Evolutionary conservation across 2,113 vertebrate genomes (phyloP), one percentile per base, ranked within the genome.

Genomic region (Motacilla tschutschensis): DNA sequence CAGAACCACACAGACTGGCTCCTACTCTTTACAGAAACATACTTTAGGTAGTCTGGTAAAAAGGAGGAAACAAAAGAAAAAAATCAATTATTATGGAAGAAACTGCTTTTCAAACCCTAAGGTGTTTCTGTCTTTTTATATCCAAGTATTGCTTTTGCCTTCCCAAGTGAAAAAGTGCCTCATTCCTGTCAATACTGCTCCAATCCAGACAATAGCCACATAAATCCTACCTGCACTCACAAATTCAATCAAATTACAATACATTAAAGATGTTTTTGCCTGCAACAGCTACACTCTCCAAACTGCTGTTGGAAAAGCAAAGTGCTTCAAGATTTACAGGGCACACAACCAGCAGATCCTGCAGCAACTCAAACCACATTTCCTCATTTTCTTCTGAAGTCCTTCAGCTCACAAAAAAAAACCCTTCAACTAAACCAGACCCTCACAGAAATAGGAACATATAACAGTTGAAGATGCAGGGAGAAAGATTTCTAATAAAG

Each of bases 291-390:
- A 21, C 70, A 31, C 17, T 48, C 54, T n/a, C 20, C 60, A 62
- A 79, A 46, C 29, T 4, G 1, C 36, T 4, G 1, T 0, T 31
- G 83, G 74, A 74, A 89, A 90, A 86, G 21, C 87, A 67, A 75
- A 88, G 67, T 41, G 60, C 79, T 91, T 93, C 87, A 90, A 70
- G 44, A 82, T 59, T 87, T 38, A 65, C 72, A 69, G 60, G 33
- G 84, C 82, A 47, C 53, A 65, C 21, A 63, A 46, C 35, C 67
- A 79, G 76, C 55, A 64, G 24, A 82, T 59, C 60, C 76, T 66
- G 47, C 12, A 9, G 60, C 75, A 85, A 91, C 59, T 54, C 53
- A 71, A 90, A 82, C 72, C 79, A 21, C 19, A 62, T 73, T 89
- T 74, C 48, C 65, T 76, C 9, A 28, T 82, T 86, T 73, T 83